Conservation (phyloP, 1,140 invertebrate genomes). For the Proales similis region DNA sequence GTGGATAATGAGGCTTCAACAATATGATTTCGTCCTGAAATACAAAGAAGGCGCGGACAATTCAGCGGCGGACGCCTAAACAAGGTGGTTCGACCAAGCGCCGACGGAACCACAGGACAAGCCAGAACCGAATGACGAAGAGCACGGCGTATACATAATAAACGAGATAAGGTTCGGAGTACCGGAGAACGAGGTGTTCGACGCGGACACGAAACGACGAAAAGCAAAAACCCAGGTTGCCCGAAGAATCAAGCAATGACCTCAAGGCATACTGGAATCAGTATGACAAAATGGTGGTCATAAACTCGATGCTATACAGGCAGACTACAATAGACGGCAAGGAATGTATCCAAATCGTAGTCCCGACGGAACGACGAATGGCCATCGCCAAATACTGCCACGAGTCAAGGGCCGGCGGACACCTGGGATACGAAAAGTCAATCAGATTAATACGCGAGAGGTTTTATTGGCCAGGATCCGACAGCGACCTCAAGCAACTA, state of each 20-base stretch:
- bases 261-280: too few species aligned
- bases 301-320: slow-evolving; percentile 13
- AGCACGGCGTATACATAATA: too few species aligned
- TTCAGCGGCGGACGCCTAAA: not conserved
- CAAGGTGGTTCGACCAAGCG: not conserved
- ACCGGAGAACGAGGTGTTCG: too few species aligned
- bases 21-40: slow-evolving; percentile 14
- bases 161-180: too few species aligned
- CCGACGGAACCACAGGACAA: too few species aligned
- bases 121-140: too few species aligned
- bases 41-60: not conserved
- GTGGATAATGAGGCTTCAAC: not conserved
- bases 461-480: slow-evolving; percentile 10
- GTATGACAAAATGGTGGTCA: too few species aligned
- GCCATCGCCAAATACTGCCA: not conserved
- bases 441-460: not conserved
- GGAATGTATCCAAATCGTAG: slow-evolving; percentile 10
- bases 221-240: too few species aligned
- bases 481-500: slow-evolving; percentile 6
- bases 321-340: not conserved
- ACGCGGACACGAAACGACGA: too few species aligned
- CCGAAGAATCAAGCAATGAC: too few species aligned
- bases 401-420: slow-evolving; percentile 6
- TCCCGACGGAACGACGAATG: slow-evolving; percentile 10
- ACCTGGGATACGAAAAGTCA: slow-evolving; percentile 7